phyloP scores from a whole-genome alignment of 2,113 vertebrate species.

The Alaudala cheleensis region DNA sequence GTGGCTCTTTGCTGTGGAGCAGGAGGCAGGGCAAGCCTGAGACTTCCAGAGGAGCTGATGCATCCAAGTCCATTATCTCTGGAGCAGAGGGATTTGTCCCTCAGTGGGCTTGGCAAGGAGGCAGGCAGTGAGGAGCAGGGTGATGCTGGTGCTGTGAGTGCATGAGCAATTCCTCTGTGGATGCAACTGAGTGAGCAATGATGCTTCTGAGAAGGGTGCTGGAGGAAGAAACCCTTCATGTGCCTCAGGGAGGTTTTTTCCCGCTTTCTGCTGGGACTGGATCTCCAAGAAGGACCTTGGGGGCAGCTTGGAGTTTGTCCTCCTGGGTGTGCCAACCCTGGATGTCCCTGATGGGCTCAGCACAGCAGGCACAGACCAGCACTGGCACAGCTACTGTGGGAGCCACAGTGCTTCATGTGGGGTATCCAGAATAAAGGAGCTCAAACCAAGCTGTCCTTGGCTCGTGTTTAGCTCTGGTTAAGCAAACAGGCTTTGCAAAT shows the following conservation, averaged over 20 bases:
- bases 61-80: not conserved
- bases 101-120: fast-evolving
- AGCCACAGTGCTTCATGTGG: not conserved
- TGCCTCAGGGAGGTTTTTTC: not conserved
- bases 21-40: not conserved
- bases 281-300: not conserved
- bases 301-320: not conserved
- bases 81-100: not conserved
- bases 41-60: not conserved
- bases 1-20: not conserved
- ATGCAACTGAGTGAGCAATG: not conserved
- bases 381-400: not conserved
- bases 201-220: fast-evolving
- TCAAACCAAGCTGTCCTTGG: conserved; percentile 12
- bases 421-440: not conserved
- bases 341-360: not conserved
- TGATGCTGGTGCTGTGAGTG: not conserved
- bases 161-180: not conserved
- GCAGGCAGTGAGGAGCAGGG: fast-evolving
- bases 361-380: not conserved
- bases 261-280: not conserved
- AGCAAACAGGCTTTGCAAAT: conserved; percentile 8
- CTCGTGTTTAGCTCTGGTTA: not conserved
- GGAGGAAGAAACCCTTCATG: not conserved
- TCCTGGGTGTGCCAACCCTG: not conserved